phyloP scores from a whole-genome alignment of 2,888 invertebrate species.

The Seladonia tumulorum region DNA sequence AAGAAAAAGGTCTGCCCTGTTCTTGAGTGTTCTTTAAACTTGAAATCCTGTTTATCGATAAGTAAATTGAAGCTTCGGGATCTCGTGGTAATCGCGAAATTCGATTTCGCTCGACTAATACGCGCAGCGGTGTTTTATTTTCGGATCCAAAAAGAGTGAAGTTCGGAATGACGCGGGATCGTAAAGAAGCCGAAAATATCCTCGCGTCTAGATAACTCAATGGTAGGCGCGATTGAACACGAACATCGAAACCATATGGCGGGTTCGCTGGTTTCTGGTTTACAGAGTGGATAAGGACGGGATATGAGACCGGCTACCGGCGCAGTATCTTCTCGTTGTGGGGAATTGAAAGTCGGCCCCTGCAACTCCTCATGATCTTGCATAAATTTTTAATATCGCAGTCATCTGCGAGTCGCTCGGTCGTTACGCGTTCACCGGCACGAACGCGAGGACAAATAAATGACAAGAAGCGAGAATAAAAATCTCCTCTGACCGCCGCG shows the following conservation, averaged over 20 bases:
- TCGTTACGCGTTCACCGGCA: neutral
- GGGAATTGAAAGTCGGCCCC: conserved; percentile 34
- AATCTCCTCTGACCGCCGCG: too few relatives aligned
- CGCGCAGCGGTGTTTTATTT: conserved; percentile 33
- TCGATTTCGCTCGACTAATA: neutral
- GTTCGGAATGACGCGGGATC: conserved; percentile 39
- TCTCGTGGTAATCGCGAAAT: neutral
- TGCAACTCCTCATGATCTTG: conserved; percentile 10
- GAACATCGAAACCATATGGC: conserved; percentile 76
- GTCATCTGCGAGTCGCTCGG: neutral
- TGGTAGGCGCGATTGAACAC: conserved; percentile 56
- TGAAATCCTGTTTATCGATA: neutral
- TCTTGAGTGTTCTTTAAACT: too few relatives aligned
- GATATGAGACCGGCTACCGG: conserved; percentile 75
- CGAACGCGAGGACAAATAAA: neutral
- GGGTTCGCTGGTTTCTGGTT: conserved; percentile 75
- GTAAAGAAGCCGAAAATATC: conserved; percentile 66
- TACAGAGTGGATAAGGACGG: conserved; percentile 81
- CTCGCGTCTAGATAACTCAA: conserved; percentile 63
- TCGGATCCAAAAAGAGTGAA: conserved; percentile 25
- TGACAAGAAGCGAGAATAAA: neutral
- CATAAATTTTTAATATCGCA: conserved; percentile 30
- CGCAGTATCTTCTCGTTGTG: conserved; percentile 64
- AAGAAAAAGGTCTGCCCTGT: too few relatives aligned
- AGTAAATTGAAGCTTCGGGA: neutral